Conservation (phyloP, 2,888 invertebrate species). For the Lissonota sp. region DNA sequence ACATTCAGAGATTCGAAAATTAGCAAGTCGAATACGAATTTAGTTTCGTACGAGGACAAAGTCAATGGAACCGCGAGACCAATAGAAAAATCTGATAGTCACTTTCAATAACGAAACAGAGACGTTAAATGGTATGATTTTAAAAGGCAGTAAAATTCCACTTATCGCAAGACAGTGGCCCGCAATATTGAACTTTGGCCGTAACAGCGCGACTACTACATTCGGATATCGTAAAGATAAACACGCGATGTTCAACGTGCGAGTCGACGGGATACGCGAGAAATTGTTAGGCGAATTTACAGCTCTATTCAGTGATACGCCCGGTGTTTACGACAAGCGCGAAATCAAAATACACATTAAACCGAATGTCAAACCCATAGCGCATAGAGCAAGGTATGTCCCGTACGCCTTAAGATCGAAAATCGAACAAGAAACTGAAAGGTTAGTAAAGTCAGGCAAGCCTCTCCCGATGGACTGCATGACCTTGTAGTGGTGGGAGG, state of each 20-base stretch:
- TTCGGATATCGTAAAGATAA: constrained; percentile 44
- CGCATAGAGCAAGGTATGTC: constrained; percentile 66
- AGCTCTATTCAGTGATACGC: constrained; percentile 47
- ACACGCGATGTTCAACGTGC: constrained; percentile 21
- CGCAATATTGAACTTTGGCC: constrained; percentile 21
- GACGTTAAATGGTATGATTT: constrained; percentile 29
- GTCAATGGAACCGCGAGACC: no score
- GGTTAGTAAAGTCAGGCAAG: constrained; percentile 64
- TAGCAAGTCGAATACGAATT: constrained; percentile 12
- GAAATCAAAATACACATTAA: constrained; percentile 61
- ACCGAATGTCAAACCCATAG: constrained; percentile 59
- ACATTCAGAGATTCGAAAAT: constrained; percentile 38
- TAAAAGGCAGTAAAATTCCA: constrained; percentile 4
- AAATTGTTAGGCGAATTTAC: constrained; percentile 34
- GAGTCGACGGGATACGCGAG: constrained; percentile 23
- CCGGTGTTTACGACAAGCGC: constrained; percentile 58
- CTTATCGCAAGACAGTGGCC: constrained; percentile 29
- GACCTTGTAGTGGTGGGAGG: no score
- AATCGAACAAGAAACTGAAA: constrained; percentile 58
- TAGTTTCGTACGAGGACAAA: constrained; percentile 46
- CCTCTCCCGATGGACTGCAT: no score
- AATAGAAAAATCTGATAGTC: no score
- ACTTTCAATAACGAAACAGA: constrained; percentile 32
- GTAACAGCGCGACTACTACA: neutral
- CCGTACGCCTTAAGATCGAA: constrained; percentile 61